Conservation (phyloP, 2,888 invertebrate species). For the Polydrusus cervinus region DNA sequence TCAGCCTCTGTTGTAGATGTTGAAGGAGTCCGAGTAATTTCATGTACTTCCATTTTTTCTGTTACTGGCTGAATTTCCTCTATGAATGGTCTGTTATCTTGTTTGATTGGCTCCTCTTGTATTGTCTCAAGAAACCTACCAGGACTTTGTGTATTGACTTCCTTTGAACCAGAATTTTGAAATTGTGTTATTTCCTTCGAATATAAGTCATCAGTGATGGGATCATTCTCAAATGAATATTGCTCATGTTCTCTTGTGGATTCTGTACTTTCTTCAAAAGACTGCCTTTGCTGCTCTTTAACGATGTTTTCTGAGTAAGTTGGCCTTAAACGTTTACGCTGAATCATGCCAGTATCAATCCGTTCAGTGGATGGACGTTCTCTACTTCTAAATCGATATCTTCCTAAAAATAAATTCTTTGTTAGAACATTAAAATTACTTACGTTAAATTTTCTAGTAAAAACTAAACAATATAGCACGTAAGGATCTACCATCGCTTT, state of each 20-base stretch:
- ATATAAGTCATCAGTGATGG: neutral
- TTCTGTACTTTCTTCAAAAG: slow-evolving; percentile 40
- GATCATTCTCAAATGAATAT: slow-evolving; percentile 37
- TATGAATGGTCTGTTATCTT: slow-evolving; percentile 45
- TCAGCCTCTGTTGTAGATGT: slow-evolving; percentile 48
- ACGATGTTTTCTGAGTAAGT: slow-evolving; percentile 24
- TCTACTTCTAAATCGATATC: slow-evolving; percentile 43
- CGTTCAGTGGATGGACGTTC: slow-evolving; percentile 38
- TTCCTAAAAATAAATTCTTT: slow-evolving; percentile 29
- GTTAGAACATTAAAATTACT: neutral
- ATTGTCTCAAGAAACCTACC: slow-evolving; percentile 7
- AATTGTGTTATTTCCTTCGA: slow-evolving; percentile 24
- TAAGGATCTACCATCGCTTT: no score
- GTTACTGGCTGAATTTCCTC: slow-evolving; percentile 45
- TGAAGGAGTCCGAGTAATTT: slow-evolving; percentile 40
- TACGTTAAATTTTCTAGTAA: no score
- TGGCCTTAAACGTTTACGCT: slow-evolving; percentile 45
- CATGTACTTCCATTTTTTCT: slow-evolving; percentile 31
- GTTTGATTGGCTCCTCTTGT: slow-evolving; percentile 23
- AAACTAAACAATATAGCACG: no score
- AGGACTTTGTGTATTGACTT: slow-evolving; percentile 11
- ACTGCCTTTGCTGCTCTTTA: slow-evolving; percentile 18
- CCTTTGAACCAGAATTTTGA: neutral
- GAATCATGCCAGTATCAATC: slow-evolving; percentile 17
- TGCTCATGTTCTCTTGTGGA: slow-evolving; percentile 33